phyloP scores from a whole-genome alignment of 2,797 vertebrate genomes.

The Myotis myotis region DNA sequence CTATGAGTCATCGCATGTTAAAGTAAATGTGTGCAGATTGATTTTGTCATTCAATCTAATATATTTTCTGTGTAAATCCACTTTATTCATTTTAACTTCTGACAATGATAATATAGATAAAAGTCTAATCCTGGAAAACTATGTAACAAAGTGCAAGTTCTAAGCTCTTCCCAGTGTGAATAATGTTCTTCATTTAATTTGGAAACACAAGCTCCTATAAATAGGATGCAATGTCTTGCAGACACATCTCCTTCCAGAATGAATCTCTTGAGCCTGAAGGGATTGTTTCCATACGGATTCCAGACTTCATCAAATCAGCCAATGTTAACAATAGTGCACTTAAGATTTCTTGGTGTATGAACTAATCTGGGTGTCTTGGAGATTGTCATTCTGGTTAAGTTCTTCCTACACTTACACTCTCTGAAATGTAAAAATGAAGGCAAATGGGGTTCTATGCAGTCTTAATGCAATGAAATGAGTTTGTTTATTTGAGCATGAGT shows the following conservation, averaged over 20 bases:
- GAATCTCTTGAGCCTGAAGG: not conserved
- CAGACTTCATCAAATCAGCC: not conserved
- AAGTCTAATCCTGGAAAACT: not conserved
- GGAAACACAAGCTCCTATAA: not conserved
- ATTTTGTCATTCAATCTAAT: not conserved
- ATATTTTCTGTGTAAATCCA: not conserved
- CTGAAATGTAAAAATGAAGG: conserved; percentile 20
- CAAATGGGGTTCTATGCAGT: not conserved
- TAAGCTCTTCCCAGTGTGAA: not conserved
- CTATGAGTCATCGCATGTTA: conserved; percentile 22
- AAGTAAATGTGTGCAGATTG: not conserved
- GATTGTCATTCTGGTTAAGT: not conserved
- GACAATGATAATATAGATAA: not conserved
- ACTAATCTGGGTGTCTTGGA: not conserved
- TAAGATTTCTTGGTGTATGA: not conserved
- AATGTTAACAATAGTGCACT: not conserved
- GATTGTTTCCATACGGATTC: not conserved
- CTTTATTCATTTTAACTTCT: conserved; percentile 17
- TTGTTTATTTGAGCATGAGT: conserved; percentile 2
- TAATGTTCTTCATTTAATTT: not conserved
- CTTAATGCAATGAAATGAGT: not conserved
- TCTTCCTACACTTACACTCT: not conserved
- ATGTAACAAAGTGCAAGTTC: not conserved
- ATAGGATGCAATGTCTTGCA: not conserved
- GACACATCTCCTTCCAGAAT: not conserved